Percentiles rank a stretch among this genome's conserved stretches.
Evolutionary conservation across 2,113 vertebrate genomes (phyloP).

Genomic region (Puffinus mauretanicus): DNA sequence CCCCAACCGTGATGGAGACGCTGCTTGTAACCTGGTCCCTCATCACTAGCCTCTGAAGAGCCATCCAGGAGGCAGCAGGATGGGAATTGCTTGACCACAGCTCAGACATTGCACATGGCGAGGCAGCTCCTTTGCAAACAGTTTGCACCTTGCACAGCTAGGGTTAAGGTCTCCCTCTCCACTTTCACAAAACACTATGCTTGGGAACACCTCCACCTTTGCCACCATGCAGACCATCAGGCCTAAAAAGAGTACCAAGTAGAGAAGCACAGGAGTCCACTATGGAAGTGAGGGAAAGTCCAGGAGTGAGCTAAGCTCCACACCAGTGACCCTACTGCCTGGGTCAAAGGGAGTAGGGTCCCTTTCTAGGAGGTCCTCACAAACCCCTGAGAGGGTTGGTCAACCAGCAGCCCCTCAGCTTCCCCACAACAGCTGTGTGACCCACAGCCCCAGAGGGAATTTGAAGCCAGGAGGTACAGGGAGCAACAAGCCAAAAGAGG

Average conservation of each 20-base stretch:
- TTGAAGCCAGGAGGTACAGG: neutral
- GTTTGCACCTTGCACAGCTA: neutral
- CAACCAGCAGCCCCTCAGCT: neutral
- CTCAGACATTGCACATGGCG: neutral
- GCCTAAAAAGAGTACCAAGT: neutral
- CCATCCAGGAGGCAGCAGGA: neutral
- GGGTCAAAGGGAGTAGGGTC: neutral
- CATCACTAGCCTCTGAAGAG: neutral
- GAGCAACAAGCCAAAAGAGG: neutral
- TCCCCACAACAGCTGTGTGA: neutral
- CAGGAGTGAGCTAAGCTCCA: neutral
- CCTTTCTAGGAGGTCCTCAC: neutral
- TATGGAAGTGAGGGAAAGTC: neutral
- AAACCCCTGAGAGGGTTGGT: neutral
- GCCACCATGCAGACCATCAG: neutral
- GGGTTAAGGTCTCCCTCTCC: neutral
- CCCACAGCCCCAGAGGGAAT: neutral
- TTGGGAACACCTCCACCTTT: neutral
- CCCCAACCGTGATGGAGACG: accelerated
- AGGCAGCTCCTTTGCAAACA: neutral
- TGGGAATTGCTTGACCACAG: neutral
- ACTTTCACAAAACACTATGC: neutral
- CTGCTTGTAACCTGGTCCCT: neutral
- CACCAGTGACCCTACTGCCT: too few species aligned
- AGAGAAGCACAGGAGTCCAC: neutral